phyloP scores from a whole-genome alignment of 35 echinoderm and acorn worm genomes.

The Apostichopus californicus region DNA sequence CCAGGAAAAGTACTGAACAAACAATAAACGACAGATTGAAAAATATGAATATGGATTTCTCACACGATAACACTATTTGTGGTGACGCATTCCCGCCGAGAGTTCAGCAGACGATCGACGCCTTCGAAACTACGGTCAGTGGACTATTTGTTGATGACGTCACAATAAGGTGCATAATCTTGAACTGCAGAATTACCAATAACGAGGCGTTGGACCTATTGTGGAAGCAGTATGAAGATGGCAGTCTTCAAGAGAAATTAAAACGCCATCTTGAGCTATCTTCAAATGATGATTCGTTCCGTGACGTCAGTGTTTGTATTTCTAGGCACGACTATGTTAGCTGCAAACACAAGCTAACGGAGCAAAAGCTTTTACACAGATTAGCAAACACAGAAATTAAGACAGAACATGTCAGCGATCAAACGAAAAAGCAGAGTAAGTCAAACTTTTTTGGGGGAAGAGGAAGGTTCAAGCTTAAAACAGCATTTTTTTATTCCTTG shows the following conservation, averaged over 20 bases:
- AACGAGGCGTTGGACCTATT: background rate
- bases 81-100: background rate
- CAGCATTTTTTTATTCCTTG: too few species aligned
- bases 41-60: background rate
- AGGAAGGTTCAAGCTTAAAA: too few species aligned
- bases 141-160: constrained; percentile 51
- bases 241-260: background rate
- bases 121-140: constrained; percentile 3
- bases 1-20: background rate
- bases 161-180: constrained; percentile 41
- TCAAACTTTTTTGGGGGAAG: too few species aligned
- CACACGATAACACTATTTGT: background rate
- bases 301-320: background rate
- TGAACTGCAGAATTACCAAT: constrained; percentile 11
- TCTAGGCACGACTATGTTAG: background rate
- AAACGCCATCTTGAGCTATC: background rate
- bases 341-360: background rate
- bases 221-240: constrained; percentile 31
- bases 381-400: background rate
- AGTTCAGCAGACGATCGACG: constrained; percentile 19
- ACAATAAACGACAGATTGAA: background rate
- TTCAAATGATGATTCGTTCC: too few species aligned
- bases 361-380: background rate
- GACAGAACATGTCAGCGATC: too few species aligned
- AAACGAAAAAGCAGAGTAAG: too few species aligned